Percentiles rank a stretch among this genome's conserved stretches.
Conservation (phyloP, 30 jellyfish, hydroid and myxozoan species). For the Mastigias papua region DNA sequence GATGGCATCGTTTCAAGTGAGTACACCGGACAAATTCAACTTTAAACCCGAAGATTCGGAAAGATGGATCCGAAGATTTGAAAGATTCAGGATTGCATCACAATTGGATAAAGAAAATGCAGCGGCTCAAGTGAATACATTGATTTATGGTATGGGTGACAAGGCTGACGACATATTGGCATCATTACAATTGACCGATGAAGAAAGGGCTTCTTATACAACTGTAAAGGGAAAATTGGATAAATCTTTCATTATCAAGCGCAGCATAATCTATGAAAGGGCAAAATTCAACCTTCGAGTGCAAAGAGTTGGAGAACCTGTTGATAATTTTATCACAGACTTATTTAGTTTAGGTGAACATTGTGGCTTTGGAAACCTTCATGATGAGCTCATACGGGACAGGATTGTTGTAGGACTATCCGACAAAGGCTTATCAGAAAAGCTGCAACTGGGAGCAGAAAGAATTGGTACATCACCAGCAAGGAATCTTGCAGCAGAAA, state of each 20-base stretch:
- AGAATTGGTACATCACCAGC: slow-evolving; percentile 32
- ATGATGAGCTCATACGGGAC: slow-evolving; percentile 55
- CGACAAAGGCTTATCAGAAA: slow-evolving; percentile 17
- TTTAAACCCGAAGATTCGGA: slow-evolving; percentile 39
- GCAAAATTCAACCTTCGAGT: slow-evolving; percentile 15
- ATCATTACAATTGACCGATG: slow-evolving; percentile 17
- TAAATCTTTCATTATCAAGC: slow-evolving; percentile 8
- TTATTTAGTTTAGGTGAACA: slow-evolving; percentile 16
- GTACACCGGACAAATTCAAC: slow-evolving; percentile 16
- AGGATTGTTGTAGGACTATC: slow-evolving; percentile 30
- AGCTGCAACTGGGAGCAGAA: slow-evolving; percentile 36
- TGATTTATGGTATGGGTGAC: slow-evolving; percentile 9
- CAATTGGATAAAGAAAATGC: neutral
- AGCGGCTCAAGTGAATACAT: slow-evolving; percentile 22
- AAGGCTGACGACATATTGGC: slow-evolving; percentile 19
- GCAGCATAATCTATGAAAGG: slow-evolving; percentile 36
- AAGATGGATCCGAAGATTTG: slow-evolving; percentile 35
- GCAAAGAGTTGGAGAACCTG: slow-evolving; percentile 40
- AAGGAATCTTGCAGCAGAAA: neutral
- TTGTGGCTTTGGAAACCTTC: slow-evolving; percentile 53
- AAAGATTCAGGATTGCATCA: slow-evolving; percentile 26
- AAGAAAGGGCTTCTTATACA: slow-evolving; percentile 2
- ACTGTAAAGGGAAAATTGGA: slow-evolving; percentile 29
- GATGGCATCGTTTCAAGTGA: slow-evolving; percentile 38
- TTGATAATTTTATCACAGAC: slow-evolving; percentile 8